Percentiles rank a stretch among this genome's conserved stretches.
These are phyloP conservation scores for Ptychadena robeensis DNA, from an alignment of 2,797 vertebrate genomes.

Conservation along the genomic window DNA sequence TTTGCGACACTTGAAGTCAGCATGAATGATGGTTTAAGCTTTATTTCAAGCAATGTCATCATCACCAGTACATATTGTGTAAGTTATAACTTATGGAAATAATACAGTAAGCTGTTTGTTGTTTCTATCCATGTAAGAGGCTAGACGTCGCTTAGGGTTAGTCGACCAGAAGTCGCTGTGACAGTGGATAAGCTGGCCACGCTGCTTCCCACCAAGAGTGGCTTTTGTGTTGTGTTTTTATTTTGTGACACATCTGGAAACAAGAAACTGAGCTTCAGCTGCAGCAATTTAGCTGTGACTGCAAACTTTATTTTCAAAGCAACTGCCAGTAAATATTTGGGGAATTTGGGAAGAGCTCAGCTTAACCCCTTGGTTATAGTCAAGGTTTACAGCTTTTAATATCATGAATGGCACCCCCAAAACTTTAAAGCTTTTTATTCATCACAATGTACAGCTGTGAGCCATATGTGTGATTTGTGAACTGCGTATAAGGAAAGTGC, in stretches of 20 bases:
- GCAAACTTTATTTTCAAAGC: constrained; percentile 27
- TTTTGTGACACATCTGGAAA: constrained; percentile 42
- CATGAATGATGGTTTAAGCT: constrained; percentile 97
- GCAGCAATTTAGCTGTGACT: constrained; percentile 48
- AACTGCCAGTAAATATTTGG: constrained; percentile 35
- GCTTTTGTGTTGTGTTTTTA: constrained; percentile 22
- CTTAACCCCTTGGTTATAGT: neutral
- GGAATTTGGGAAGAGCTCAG: neutral
- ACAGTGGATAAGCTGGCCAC: neutral
- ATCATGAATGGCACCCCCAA: no score
- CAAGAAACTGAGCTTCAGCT: constrained; percentile 24
- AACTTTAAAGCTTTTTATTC: no score
- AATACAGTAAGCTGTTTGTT: neutral
- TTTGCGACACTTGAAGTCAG: constrained; percentile 95
- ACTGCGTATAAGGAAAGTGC: no score
- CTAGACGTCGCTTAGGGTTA: neutral
- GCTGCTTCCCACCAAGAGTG: neutral
- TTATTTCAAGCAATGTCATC: constrained; percentile 97
- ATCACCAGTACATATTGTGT: constrained; percentile 96
- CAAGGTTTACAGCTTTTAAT: neutral
- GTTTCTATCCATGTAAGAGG: neutral
- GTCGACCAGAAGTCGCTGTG: neutral
- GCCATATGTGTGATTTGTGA: no score
- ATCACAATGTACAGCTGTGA: no score
- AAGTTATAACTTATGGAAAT: constrained; percentile 72